Evolutionary conservation across 2,113 vertebrate genomes (phyloP).

Genomic region (Phyllostomus discolor): DNA sequence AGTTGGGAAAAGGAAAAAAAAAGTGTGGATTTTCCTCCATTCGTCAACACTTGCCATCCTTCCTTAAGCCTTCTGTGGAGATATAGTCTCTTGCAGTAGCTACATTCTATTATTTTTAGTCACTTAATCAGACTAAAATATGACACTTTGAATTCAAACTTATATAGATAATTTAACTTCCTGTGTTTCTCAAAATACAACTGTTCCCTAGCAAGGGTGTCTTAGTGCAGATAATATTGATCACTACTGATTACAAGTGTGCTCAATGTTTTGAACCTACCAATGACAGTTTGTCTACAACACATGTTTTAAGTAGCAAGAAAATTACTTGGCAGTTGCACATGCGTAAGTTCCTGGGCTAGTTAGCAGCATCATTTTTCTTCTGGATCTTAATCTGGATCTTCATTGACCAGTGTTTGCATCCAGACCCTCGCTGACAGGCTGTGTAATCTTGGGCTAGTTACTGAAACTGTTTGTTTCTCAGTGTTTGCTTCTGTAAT

Average conservation of each 20-base stretch:
- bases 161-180: background rate
- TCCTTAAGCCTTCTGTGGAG: background rate
- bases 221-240: background rate
- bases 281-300: background rate
- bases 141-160: background rate
- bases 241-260: background rate
- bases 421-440: background rate
- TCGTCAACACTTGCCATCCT: background rate
- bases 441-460: background rate
- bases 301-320: background rate
- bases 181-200: background rate
- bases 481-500: background rate
- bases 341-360: background rate
- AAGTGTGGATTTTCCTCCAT: background rate
- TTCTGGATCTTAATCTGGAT: background rate
- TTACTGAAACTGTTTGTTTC: background rate
- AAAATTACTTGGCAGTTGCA: background rate
- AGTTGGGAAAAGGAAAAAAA: background rate
- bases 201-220: background rate
- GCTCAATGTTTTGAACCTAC: background rate
- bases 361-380: background rate
- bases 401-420: background rate
- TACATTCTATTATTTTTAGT: background rate
- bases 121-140: background rate
- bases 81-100: background rate